Evolutionary conservation across 2,888 invertebrate genomes (phyloP).

Genomic region (Omphaloscelis lunosa): DNA sequence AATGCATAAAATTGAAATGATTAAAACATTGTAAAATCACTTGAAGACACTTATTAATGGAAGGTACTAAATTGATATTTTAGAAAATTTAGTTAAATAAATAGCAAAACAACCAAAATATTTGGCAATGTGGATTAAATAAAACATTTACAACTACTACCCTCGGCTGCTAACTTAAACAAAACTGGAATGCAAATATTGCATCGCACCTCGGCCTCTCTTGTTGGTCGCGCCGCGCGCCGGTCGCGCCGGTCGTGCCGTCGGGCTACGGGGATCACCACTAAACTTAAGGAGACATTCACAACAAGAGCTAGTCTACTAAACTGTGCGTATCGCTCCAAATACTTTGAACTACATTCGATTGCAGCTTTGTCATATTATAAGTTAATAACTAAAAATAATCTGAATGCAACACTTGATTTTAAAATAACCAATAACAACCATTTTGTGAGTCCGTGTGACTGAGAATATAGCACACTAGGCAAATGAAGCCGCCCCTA

Average conservation of each 20-base stretch:
- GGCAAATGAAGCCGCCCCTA: conserved; percentile 76
- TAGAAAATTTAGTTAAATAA: conserved; percentile 84
- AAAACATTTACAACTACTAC: conserved; percentile 86
- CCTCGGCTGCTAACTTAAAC: conserved; percentile 87
- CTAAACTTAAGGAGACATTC: conserved; percentile 78
- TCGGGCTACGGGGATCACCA: conserved; percentile 70
- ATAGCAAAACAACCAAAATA: conserved; percentile 90
- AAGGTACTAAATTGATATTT: conserved; percentile 89
- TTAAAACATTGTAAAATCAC: conserved; percentile 88
- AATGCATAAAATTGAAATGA: conserved; percentile 90
- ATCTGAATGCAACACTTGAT: conserved; percentile 89
- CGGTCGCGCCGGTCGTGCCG: conserved; percentile 45
- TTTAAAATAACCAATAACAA: conserved; percentile 87
- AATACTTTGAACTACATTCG: conserved; percentile 89
- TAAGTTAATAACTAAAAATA: conserved; percentile 86
- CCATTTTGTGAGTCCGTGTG: conserved; percentile 86
- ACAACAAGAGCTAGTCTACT: conserved; percentile 82
- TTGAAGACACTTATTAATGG: conserved; percentile 87
- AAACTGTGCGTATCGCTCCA: conserved; percentile 88
- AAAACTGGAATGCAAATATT: conserved; percentile 91
- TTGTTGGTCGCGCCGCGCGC: conserved; percentile 65
- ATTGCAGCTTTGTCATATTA: conserved; percentile 86
- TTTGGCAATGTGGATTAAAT: conserved; percentile 89
- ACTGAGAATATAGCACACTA: conserved; percentile 87
- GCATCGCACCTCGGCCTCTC: conserved; percentile 88